Percentiles rank a stretch among this genome's conserved stretches.
phyloP scores from a whole-genome alignment of 2,113 vertebrate species.

The Caranx melampygus region DNA sequence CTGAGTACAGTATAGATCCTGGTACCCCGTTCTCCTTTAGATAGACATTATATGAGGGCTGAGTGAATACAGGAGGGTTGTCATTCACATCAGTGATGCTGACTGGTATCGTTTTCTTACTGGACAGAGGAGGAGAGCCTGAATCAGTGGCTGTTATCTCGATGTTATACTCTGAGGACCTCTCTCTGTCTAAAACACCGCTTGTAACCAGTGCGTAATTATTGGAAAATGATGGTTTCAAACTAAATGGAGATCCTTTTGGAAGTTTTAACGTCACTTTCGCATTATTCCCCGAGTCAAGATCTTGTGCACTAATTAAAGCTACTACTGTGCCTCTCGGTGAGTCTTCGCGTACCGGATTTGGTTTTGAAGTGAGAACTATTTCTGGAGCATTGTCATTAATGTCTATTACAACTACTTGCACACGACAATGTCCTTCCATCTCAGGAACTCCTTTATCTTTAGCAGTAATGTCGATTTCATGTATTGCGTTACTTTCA shows the following conservation, averaged over 20 bases:
- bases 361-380: constrained; percentile 78
- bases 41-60: constrained; percentile 71
- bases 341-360: constrained; percentile 59
- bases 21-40: constrained; percentile 69
- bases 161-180: constrained; percentile 80
- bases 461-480: constrained; percentile 68
- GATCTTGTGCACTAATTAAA: constrained; percentile 66
- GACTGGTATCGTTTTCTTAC: constrained; percentile 76
- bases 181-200: constrained; percentile 85
- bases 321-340: constrained; percentile 71
- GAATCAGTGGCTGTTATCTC: constrained; percentile 86
- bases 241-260: constrained; percentile 82
- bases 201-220: constrained; percentile 89
- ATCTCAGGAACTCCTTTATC: constrained; percentile 78
- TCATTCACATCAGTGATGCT: constrained; percentile 83
- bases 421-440: constrained; percentile 78
- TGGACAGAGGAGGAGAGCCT: constrained; percentile 75
- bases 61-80: constrained; percentile 83
- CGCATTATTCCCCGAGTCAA: constrained; percentile 67
- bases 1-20: constrained; percentile 70
- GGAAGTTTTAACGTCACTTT: constrained; percentile 77
- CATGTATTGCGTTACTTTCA: constrained; percentile 52
- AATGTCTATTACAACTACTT: constrained; percentile 69
- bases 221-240: constrained; percentile 86
- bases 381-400: constrained; percentile 87